Conservation (phyloP, 2,888 invertebrate genomes). For the Dichetophora obliterata region DNA sequence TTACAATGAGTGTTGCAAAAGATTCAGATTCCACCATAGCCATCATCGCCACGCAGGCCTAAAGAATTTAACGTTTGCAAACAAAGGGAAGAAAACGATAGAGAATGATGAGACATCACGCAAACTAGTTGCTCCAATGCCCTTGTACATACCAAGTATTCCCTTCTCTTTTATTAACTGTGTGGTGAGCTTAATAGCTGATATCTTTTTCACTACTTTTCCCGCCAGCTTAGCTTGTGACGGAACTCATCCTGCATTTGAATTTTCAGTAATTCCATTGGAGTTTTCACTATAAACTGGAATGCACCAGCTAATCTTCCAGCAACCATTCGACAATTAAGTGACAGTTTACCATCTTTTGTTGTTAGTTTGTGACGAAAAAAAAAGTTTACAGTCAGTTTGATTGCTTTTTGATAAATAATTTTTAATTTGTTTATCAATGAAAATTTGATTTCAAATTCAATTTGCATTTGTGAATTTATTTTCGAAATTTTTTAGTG, state of each 20-base stretch:
- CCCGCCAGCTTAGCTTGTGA: conserved; percentile 78
- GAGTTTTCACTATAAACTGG: conserved; percentile 97
- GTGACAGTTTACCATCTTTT: conserved; percentile 79
- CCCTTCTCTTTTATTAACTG: conserved; percentile 86
- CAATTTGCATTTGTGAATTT: too few relatives aligned
- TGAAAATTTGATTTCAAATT: too few relatives aligned
- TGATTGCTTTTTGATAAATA: conserved; percentile 99
- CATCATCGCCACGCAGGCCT: conserved; percentile 81
- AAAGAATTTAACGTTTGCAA: conserved; percentile 92
- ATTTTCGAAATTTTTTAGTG: too few relatives aligned
- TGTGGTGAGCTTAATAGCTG: conserved; percentile 84
- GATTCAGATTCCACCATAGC: conserved; percentile 84
- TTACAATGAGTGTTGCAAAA: conserved; percentile 86
- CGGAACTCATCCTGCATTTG: conserved; percentile 96
- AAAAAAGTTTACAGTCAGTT: conserved; percentile 97
- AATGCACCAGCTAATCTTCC: conserved; percentile 96
- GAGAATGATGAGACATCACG: conserved; percentile 97
- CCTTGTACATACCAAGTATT: conserved; percentile 93
- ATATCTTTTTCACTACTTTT: conserved; percentile 76
- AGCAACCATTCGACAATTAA: conserved; percentile 90
- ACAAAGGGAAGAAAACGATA: conserved; percentile 96
- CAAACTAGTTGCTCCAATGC: conserved; percentile 91
- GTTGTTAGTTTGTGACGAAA: conserved; percentile 89
- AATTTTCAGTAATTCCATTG: conserved; percentile 99
- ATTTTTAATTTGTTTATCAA: too few relatives aligned